Evolutionary conservation across 2,113 vertebrate genomes (phyloP).

Genomic region (Platysternon megacephalum): DNA sequence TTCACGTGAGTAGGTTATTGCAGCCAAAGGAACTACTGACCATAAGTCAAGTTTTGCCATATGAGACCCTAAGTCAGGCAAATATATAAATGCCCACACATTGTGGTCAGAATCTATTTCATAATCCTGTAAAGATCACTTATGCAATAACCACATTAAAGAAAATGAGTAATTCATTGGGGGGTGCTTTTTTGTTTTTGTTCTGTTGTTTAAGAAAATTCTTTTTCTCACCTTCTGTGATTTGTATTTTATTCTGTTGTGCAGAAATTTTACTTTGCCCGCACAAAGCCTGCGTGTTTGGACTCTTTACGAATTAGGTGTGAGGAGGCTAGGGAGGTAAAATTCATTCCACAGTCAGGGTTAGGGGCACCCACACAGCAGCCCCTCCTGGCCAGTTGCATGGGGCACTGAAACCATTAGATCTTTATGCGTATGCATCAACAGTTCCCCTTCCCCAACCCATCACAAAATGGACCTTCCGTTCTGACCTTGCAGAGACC

Average conservation of each 20-base stretch:
- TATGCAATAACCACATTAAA: background rate
- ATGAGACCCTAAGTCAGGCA: accelerated
- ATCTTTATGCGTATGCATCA: background rate
- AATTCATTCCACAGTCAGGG: background rate
- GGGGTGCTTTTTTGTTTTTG: background rate
- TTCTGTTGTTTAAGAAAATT: background rate
- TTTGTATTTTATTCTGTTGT: background rate
- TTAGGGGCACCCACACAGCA: background rate
- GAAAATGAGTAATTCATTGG: background rate
- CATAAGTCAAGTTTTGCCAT: background rate
- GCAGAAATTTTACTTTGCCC: background rate
- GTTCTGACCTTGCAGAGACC: background rate
- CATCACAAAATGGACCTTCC: background rate
- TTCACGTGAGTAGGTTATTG: accelerated
- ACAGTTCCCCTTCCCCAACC: background rate
- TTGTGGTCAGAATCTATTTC: background rate
- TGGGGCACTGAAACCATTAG: background rate
- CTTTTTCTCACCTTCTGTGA: background rate
- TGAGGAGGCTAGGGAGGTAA: background rate
- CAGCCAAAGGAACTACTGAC: background rate
- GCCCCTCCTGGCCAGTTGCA: background rate
- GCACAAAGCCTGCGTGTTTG: background rate
- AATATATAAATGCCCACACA: accelerated
- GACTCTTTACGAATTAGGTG: background rate
- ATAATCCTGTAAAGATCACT: background rate